These are phyloP conservation scores for Acrocephalus kingi DNA, from an alignment of 2,113 vertebrate genomes.

Conservation along the genomic window DNA sequence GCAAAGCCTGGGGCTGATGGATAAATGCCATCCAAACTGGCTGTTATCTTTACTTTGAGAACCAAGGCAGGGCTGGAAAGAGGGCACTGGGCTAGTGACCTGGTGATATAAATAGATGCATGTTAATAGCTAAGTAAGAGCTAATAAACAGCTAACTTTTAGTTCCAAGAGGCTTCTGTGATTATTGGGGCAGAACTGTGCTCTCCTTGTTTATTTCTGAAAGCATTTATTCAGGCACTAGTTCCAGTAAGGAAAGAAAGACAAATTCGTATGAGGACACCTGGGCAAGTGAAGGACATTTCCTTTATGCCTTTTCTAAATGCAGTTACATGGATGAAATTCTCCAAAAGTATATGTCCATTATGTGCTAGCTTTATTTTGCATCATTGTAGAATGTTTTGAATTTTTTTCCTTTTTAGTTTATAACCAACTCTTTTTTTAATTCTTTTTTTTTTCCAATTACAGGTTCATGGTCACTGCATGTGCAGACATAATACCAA, in stretches of 20 bases:
- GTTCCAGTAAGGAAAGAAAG: not conserved
- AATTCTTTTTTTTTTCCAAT: not conserved
- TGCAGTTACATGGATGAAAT: not conserved
- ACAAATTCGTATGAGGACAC: not conserved
- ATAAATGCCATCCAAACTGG: not conserved
- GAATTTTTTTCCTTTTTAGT: fast-evolving
- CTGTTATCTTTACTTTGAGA: not conserved
- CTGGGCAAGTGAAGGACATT: not conserved
- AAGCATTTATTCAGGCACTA: not conserved
- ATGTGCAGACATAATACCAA: constrained; percentile 97
- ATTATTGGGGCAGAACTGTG: not conserved
- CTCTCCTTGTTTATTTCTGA: not conserved
- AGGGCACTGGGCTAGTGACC: not conserved
- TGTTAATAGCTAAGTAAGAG: constrained; percentile 12
- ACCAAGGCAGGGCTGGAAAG: not conserved
- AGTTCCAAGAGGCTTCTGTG: not conserved
- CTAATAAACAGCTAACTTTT: not conserved
- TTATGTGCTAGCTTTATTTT: not conserved
- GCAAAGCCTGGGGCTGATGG: not conserved
- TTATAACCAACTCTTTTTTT: not conserved
- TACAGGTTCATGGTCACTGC: constrained; percentile 94
- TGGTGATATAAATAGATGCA: not conserved
- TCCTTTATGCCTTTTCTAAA: not conserved
- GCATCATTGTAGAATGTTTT: not conserved
- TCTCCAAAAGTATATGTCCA: not conserved